Evolutionary conservation across 2,797 vertebrate genomes (phyloP), one percentile per base, ranked within the genome.

Genomic region (Eleutherodactylus coqui): DNA sequence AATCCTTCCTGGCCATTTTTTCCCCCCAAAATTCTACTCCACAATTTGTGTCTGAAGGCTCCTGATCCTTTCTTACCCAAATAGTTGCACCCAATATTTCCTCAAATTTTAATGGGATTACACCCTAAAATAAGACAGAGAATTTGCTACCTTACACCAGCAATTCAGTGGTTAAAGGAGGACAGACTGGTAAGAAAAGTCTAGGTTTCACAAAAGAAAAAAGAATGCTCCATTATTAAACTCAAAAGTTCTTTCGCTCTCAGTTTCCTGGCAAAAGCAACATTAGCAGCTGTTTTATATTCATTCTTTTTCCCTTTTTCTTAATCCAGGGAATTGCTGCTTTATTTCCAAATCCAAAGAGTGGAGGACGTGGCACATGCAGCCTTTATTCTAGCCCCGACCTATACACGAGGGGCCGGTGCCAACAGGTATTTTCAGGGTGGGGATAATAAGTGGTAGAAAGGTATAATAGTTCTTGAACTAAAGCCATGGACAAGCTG

Each of bases 241-340:
- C 55, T 76, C 17, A 84, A 24, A 84, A 84, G 41, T 62, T 51
- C 32, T 78, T 67, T 34, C 10, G 5, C 34, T 36, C 62, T 70
- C 16, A 67, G 34, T 45, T 85, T 79, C 64, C 84, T 85, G 84
- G 76, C 76, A 85, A 41, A 36, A 41, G 41, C 32, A n/a, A 43
- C 64, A 38, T 38, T 43, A 79, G 76, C 84, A 85, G 84, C 84
- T 85, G 84, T 79, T 85, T 85, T 85, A 51, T 79, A 85, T 85
- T 85, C 62, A 29, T 58, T 69, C 27, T 64, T 29, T 62, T 69
- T 43, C 38, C 69, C 36, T 43, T 79, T 85, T 34, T 58, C 47
- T 79, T 58, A 55, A 72, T 85, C 76, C 64, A 79, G 36, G 10
- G 62, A 70, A 85, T 32, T 58, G 47, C 47, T 58, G 75, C 75